Base-by-base conservation (phyloP, 2,888 invertebrate species). In the Tetramorium bicarinatum region DNA sequence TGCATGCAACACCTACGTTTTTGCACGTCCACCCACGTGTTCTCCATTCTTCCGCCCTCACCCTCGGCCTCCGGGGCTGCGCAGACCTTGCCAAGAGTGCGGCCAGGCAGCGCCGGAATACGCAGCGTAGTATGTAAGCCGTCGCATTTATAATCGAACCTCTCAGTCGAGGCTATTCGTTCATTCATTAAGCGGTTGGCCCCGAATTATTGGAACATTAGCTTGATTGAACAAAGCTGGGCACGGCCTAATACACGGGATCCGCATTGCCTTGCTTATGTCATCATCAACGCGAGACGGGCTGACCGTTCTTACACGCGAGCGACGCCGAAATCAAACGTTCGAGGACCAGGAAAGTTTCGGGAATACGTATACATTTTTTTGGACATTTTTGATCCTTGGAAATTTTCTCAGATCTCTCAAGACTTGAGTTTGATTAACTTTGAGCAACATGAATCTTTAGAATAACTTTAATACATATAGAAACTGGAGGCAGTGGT, bases 161-260 rank as follows among this genome's bases (percentile, higher is more conserved):
- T 41, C 76, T 67, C 84, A 87, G 92, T 93, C 91, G 93, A 93
- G 93, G 94, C 91, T 91, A 84, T 91, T 90, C 88, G 86, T 92
- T 93, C 92, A 91, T 93, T 93, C 92, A 91, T 93, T 93, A 92
- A 91, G 83, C 86, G 89, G 85, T 87, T 88, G 88, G 87, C 87
- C 91, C 93, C 91, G 87, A 94, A 94, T 94, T 94, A 94, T 94
- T 92, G 91, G 92, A 93, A 93, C 94, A 94, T 94, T 94, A 94
- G 94, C 93, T 92, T 94, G 94, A 94, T 94, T 94, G 93, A 92
- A 94, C 88, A 86, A 89, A 91, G 91, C 82, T 93, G 93, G 94
- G 94, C 93, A 90, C 89, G 94, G 94, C 94, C 89, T 47, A 83
- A 87, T 88, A 72, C 75, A 64, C 49, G 56, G 13, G 83, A 88